Evolutionary conservation across 2,797 vertebrate genomes (phyloP), one percentile per base, ranked within the genome.

Genomic region (Echiichthys vipera): DNA sequence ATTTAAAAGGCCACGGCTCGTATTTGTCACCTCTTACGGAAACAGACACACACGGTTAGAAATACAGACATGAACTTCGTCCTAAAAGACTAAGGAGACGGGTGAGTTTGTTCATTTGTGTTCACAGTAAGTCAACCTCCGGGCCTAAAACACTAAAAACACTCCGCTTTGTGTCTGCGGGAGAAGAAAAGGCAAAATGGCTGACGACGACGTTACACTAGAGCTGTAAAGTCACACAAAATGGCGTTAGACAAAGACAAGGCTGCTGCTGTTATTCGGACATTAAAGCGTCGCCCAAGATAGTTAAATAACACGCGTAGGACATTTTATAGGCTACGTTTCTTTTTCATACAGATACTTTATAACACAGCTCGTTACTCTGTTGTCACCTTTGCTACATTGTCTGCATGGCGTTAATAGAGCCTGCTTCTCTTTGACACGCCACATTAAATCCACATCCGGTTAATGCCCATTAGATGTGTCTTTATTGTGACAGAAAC

Each of bases 201-300:
- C 92, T 92, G 92, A 90, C 89, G 63, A 78, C 73, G 56, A 29
- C 80, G 51, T 78, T 74, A n/a, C n/a, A n/a, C n/a, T n/a, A 32
- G 56, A 22, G 64, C 68, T 54, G 55, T 49, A 49, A 83, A 90
- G 73, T 82, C 64, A 77, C 86, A 93, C 93, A 95, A 95, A 94
- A 95, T 95, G 94, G 93, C 93, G 94, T 89, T 88, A 90, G 80
- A 89, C 82, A 91, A 91, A 91, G 84, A 78, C 81, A 75, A 54
- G 58, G 24, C 65, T 22, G 6, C 36, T 5, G 46, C 22, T 27
- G 34, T 59, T 14, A 11, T 27, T 39, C 49, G 7, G 40, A 20
- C 27, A 37, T 29, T n/a, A n/a, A n/a, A n/a, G n/a, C n/a, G n/a
- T n/a, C n/a, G n/a, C n/a, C n/a, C n/a, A n/a, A n/a, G n/a, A n/a